These are phyloP conservation scores for Diuraphis noxia DNA, from an alignment of 1,140 invertebrate species.

Conservation along the genomic window DNA sequence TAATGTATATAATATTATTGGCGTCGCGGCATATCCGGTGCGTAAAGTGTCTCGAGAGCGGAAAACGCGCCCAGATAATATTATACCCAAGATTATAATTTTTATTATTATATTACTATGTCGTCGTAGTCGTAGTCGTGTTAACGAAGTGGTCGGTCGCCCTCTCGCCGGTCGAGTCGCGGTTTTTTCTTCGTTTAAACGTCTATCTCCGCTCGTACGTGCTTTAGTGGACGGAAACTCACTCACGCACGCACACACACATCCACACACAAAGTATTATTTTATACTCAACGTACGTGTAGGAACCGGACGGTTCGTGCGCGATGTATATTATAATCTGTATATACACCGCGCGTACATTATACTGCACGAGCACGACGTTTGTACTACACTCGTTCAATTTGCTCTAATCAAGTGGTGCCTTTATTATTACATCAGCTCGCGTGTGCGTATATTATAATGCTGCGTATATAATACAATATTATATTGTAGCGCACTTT, in stretches of 20 bases:
- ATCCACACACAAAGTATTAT: neutral
- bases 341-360: neutral
- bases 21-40: neutral
- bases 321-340: neutral
- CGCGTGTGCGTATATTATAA: neutral
- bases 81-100: neutral
- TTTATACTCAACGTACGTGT: too few species aligned
- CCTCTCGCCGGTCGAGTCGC: neutral
- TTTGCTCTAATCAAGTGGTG: slow-evolving; percentile 34
- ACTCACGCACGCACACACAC: neutral
- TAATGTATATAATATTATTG: neutral
- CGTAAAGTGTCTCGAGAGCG: neutral
- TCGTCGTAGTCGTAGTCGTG: neutral
- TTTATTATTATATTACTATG: slow-evolving; percentile 1
- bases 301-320: slow-evolving; percentile 11
- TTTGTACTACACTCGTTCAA: neutral
- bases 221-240: slow-evolving; percentile 19
- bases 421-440: slow-evolving; percentile 17
- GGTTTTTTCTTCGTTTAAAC: neutral
- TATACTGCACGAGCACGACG: neutral
- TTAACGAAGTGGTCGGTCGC: slow-evolving; percentile 3
- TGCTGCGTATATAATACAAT: neutral
- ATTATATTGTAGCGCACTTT: slow-evolving; percentile 19
- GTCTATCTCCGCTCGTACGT: neutral
- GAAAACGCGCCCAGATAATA: neutral